These are phyloP conservation scores for Cynaeus angustus DNA, from an alignment of 2,888 invertebrate species.

Conservation along the genomic window DNA sequence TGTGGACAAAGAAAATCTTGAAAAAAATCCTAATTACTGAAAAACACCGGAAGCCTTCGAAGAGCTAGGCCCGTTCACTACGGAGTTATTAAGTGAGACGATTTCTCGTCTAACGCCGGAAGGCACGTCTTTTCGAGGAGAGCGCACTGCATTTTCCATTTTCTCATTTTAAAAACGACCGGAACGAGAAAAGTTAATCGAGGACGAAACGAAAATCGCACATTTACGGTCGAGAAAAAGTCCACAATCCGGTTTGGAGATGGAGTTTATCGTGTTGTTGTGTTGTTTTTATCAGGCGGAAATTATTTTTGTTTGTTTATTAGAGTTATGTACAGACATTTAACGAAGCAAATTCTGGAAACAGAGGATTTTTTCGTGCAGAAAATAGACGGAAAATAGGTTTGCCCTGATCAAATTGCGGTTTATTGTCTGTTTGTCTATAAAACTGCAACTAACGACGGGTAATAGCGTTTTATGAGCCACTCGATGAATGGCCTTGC, in stretches of 20 bases:
- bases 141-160: conserved; percentile 25
- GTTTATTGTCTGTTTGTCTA: conserved; percentile 1
- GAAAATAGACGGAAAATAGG: background rate
- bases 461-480: conserved; percentile 1
- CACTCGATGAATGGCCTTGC: background rate
- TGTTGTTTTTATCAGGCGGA: conserved; percentile 28
- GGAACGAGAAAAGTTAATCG: conserved; percentile 21
- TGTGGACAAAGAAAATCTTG: conserved; percentile 67
- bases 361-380: background rate
- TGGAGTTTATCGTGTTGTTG: conserved; percentile 18
- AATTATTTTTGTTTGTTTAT: conserved; percentile 10
- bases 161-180: conserved; percentile 14
- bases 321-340: background rate
- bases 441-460: conserved; percentile 13
- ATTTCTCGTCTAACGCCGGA: conserved; percentile 27
- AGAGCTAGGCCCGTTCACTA: background rate
- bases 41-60: conserved; percentile 15
- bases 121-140: conserved; percentile 1
- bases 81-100: conserved; percentile 9
- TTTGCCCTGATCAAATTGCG: background rate
- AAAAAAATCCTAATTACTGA: conserved; percentile 24
- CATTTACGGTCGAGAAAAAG: conserved; percentile 12
- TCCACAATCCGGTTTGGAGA: conserved; percentile 3
- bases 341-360: background rate
- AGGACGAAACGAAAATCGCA: conserved; percentile 17